Evolutionary conservation across 2,113 vertebrate species (phyloP), one percentile per base, ranked within the genome.

Genomic region (Tetrax tetrax): DNA sequence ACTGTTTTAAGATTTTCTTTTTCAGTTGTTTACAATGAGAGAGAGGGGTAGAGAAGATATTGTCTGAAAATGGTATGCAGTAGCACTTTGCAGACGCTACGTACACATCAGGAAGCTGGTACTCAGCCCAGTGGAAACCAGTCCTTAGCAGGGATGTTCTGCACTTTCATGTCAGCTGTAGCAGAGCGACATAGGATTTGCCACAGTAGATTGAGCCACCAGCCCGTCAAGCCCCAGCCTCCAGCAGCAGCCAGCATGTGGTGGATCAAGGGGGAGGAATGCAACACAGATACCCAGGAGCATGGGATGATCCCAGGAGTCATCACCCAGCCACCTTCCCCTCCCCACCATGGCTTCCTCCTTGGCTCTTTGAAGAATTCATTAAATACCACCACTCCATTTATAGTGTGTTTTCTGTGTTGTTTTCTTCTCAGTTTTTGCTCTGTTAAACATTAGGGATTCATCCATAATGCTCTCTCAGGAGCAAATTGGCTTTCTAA

Each of bases 231-330:
- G 33, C 5, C 21, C 31, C 29, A 64, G 61, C 3, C 20, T 27
- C 56, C 47, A n/a, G 18, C 10, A 33, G 25, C 35, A 76, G 48
- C 9, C 43, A 50, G 28, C 25, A 71, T 0, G 0, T 45, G 24
- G 14, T 59, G 28, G 0, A 0, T 45, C n/a, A 71, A 15, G 27
- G 31, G 0, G 0, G n/a, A 75, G 8, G 7, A 5, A 23, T 3
- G 14, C 56, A 47, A 35, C 17, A 16, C 6, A 71, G n/a, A 51
- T 43, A 15, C 16, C 21, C 3, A 5, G 29, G 50, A 84, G 14
- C 11, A 3, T 1, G 9, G 35, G 10, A 47, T 37, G 23, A 6
- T 56, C 25, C 12, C 6, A 1, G 2, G 14, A n/a, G 5, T 23
- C 37, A 38, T 33, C 35, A 66, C 7, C 8, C 6, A 6, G 6